phyloP scores from a whole-genome alignment of 1,140 invertebrate species.

The Streblospio benedicti region DNA sequence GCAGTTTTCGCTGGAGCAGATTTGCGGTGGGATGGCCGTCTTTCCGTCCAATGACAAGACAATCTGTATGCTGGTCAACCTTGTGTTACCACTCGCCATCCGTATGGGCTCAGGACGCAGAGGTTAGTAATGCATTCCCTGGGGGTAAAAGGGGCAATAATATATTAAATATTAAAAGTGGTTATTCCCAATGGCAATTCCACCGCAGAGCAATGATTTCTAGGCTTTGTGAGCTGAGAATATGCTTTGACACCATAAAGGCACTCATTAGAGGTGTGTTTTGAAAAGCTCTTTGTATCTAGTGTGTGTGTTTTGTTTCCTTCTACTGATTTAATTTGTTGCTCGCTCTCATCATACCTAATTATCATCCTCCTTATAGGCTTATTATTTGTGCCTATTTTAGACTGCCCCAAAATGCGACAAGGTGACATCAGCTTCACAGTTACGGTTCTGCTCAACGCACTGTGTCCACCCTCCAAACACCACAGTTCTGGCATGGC shows the following conservation, averaged over 20 bases:
- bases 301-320: conserved; percentile 12
- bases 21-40: conserved; percentile 77
- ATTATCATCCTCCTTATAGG: too few species aligned
- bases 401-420: conserved; percentile 79
- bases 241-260: too few species aligned
- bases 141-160: too few species aligned
- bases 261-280: neutral
- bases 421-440: conserved; percentile 84
- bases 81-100: conserved; percentile 88
- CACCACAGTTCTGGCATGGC: too few species aligned
- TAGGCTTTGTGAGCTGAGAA: too few species aligned
- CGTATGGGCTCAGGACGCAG: conserved; percentile 83
- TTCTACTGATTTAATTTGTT: conserved; percentile 8
- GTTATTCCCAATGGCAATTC: neutral
- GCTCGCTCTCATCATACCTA: too few species aligned
- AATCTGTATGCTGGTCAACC: conserved; percentile 89
- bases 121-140: conserved; percentile 58
- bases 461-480: conserved; percentile 62
- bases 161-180: neutral
- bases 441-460: conserved; percentile 77
- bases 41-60: conserved; percentile 84
- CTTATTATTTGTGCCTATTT: conserved; percentile 27
- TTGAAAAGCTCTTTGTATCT: neutral
- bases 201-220: too few species aligned
- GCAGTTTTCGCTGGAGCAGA: conserved; percentile 83